These are phyloP conservation scores for Poeciliopsis turneri DNA, from an alignment of 2,797 vertebrate species.

Conservation along the genomic window DNA sequence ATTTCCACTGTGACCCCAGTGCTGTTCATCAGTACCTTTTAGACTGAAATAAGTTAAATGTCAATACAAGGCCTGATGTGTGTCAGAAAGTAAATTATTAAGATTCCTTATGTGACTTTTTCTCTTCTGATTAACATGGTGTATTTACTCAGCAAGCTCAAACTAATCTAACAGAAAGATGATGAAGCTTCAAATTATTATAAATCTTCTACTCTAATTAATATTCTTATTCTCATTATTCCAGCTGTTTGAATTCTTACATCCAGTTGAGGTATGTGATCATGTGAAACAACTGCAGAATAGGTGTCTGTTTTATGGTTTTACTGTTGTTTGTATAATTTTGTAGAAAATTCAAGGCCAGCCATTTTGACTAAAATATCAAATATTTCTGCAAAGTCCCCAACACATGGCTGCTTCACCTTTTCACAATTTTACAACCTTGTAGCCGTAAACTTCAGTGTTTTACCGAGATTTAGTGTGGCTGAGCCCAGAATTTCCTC, in stretches of 20 bases:
- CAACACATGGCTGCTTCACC: not conserved
- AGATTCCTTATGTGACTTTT: not conserved
- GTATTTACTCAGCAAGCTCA: not conserved
- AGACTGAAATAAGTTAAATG: conserved; percentile 46
- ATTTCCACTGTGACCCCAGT: conserved; percentile 69
- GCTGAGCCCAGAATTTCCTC: not conserved
- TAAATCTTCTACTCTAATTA: conserved; percentile 10
- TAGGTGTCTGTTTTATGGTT: too few relatives aligned
- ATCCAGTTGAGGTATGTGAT: not conserved
- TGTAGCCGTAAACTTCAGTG: not conserved
- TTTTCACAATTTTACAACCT: not conserved
- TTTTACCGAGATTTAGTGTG: too few relatives aligned
- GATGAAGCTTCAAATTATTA: conserved; percentile 4
- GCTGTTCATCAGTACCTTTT: conserved; percentile 26
- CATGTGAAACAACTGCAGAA: too few relatives aligned
- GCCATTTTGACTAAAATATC: too few relatives aligned
- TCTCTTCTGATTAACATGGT: not conserved
- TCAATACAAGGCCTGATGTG: conserved; percentile 28
- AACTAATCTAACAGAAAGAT: not conserved
- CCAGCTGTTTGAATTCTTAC: not conserved
- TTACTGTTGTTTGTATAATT: too few relatives aligned
- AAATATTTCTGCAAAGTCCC: not conserved
- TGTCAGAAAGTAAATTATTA: conserved; percentile 22
- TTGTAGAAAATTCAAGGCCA: too few relatives aligned
- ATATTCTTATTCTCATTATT: not conserved